Evolutionary conservation across 2,113 vertebrate genomes (phyloP).

Genomic region (Aegypius monachus): DNA sequence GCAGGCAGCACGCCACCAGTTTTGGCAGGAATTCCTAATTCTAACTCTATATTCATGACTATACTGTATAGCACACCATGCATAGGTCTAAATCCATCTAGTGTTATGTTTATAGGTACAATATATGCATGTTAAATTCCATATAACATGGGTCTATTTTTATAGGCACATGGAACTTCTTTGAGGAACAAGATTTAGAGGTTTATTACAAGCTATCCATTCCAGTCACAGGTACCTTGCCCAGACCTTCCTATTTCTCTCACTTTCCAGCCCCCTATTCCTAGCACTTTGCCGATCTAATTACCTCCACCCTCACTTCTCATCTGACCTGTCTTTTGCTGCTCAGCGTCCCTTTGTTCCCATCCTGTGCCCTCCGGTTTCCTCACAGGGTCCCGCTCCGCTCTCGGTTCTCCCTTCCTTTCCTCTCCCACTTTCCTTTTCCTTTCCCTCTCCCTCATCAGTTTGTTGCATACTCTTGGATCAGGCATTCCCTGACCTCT

Average conservation of each 20-base stretch:
- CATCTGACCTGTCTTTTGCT: neutral
- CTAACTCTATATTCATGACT: rapidly evolving
- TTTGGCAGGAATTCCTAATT: neutral
- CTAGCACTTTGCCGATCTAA: neutral
- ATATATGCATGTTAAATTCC: neutral
- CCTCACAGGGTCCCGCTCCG: neutral
- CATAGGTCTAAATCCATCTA: neutral
- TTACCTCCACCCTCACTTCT: neutral
- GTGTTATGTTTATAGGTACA: neutral
- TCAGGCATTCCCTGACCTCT: neutral
- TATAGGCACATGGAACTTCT: neutral
- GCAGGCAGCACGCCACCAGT: rapidly evolving
- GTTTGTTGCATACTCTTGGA: neutral
- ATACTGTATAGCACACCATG: rapidly evolving
- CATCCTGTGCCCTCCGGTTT: neutral
- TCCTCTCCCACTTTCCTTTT: neutral
- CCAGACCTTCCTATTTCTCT: neutral
- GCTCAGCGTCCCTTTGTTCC: neutral
- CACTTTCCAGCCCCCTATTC: neutral
- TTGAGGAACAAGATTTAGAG: neutral
- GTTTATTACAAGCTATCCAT: neutral
- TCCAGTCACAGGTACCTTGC: neutral
- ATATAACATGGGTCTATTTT: rapidly evolving
- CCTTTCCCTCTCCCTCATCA: neutral
- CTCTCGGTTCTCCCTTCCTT: neutral